A percentile compares a stretch with the other conserved stretches of the same genome.
Conservation (phyloP, 2,797 vertebrate species). For the Loriculus beryllinus region DNA sequence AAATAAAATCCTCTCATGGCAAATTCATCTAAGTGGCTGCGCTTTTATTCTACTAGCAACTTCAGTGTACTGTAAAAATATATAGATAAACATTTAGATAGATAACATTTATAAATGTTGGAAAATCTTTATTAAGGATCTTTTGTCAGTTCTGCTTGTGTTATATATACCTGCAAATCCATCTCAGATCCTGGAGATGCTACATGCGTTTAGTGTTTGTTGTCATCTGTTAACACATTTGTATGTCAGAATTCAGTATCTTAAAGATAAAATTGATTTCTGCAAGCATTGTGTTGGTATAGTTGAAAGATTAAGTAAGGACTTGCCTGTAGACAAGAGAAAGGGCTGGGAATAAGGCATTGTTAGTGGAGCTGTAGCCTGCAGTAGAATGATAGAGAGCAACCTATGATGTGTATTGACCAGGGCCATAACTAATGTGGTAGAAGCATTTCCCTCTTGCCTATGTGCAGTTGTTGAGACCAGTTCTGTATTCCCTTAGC, state of each 20-base stretch:
- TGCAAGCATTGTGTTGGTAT: conserved; percentile 25
- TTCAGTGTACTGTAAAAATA: background rate
- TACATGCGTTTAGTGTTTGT: conserved; percentile 3
- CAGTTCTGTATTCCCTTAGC: background rate
- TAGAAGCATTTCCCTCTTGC: background rate
- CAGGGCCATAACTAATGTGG: background rate
- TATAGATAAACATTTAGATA: background rate
- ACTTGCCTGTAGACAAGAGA: background rate
- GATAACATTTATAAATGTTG: background rate
- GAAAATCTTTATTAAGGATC: background rate
- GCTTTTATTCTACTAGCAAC: background rate
- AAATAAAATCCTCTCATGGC: background rate
- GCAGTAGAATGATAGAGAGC: background rate
- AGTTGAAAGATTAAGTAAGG: background rate
- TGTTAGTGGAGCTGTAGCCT: background rate
- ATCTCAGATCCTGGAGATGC: background rate
- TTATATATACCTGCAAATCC: background rate
- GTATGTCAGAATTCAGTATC: conserved; percentile 29
- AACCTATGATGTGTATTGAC: background rate
- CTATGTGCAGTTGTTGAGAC: background rate
- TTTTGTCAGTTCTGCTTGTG: background rate
- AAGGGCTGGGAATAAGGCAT: background rate
- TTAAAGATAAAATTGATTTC: conserved; percentile 47
- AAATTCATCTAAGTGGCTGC: background rate
- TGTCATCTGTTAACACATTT: conserved; percentile 30